Conservation (phyloP, 1,140 invertebrate genomes). For the Lasioglossum baleicum region DNA sequence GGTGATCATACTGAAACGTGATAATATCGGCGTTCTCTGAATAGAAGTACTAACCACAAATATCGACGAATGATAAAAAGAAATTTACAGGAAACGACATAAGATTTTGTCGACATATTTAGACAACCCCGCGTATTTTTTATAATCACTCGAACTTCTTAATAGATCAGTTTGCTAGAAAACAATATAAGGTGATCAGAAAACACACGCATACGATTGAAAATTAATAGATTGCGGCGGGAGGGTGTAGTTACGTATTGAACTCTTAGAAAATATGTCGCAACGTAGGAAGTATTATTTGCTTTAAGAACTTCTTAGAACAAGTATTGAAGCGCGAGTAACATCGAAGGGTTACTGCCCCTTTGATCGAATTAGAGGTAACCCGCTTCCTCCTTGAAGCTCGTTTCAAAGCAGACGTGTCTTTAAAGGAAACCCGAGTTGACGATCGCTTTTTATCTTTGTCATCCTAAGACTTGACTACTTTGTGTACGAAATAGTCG, state of each 20-base stretch:
- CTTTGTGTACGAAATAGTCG: conserved; percentile 24
- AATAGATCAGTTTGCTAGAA: too few relatives aligned
- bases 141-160: too few relatives aligned
- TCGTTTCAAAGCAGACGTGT: conserved; percentile 9
- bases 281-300: neutral
- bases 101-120: too few relatives aligned
- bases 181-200: too few relatives aligned
- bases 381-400: neutral
- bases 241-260: too few relatives aligned
- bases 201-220: too few relatives aligned
- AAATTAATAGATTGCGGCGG: too few relatives aligned
- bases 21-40: neutral
- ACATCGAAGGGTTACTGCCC: neutral
- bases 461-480: neutral
- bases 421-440: conserved; percentile 14
- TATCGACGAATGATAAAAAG: neutral
- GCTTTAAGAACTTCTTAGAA: neutral
- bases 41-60: neutral
- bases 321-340: neutral
- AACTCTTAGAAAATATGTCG: too few relatives aligned
- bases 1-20: neutral
- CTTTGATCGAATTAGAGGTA: conserved; percentile 14
- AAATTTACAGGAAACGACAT: too few relatives aligned
- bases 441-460: neutral
- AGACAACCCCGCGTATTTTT: too few relatives aligned